These are phyloP conservation scores for Patella pellucida DNA, from an alignment of 2,888 invertebrate species.

Conservation along the genomic window DNA sequence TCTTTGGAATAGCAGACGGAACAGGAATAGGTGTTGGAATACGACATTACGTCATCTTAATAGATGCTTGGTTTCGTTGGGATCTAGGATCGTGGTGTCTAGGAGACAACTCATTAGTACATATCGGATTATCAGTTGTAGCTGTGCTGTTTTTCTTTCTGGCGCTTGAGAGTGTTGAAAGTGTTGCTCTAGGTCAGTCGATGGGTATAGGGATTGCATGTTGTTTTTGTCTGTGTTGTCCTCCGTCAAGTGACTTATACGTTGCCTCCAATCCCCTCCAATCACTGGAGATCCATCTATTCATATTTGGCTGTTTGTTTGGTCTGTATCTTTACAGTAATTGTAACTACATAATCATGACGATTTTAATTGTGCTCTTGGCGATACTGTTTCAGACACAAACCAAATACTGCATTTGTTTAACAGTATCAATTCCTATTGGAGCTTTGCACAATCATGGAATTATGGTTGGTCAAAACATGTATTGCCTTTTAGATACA, in stretches of 20 bases:
- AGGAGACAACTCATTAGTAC: constrained; percentile 13
- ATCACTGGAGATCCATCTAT: constrained; percentile 29
- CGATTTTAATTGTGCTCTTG: constrained; percentile 23
- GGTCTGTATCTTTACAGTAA: constrained; percentile 32
- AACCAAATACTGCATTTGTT: constrained; percentile 20
- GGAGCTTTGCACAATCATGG: constrained; percentile 37
- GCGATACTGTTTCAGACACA: constrained; percentile 26
- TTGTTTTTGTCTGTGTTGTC: constrained; percentile 31
- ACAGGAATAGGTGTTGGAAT: constrained; percentile 44
- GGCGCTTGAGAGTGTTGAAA: constrained; percentile 30
- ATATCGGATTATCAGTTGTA: constrained; percentile 16
- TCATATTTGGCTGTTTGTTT: constrained; percentile 26
- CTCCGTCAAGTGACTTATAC: constrained; percentile 23
- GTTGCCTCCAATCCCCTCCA: constrained; percentile 17
- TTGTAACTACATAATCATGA: constrained; percentile 18
- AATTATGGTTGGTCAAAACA: constrained; percentile 37
- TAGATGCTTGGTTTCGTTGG: constrained; percentile 36
- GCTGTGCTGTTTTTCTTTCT: constrained; percentile 10
- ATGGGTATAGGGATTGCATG: constrained; percentile 40
- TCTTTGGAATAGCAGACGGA: constrained; percentile 40
- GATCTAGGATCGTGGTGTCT: constrained; percentile 26
- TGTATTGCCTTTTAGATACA: constrained; percentile 34
- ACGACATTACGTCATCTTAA: constrained; percentile 34
- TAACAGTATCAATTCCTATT: constrained; percentile 31
- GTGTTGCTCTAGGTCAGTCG: constrained; percentile 39